Evolutionary conservation across 2,797 vertebrate species (phyloP).

Genomic region (Arnoldichthys spilopterus): DNA sequence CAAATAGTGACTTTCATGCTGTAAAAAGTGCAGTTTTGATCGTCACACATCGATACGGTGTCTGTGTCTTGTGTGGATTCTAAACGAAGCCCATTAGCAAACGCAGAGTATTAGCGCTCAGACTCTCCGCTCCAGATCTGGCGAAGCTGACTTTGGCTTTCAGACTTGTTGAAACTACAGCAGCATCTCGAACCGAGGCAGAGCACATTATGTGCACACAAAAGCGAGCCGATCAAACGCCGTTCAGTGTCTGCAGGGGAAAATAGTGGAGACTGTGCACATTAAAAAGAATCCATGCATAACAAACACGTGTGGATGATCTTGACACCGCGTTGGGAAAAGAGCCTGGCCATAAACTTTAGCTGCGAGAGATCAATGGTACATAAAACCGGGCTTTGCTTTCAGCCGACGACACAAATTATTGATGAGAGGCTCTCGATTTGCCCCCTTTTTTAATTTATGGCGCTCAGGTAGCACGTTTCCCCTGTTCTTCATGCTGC

Average conservation of each 20-base stretch:
- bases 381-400: background rate
- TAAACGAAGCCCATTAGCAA: background rate
- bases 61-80: background rate
- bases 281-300: constrained; percentile 49
- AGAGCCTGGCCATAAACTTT: background rate
- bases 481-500: constrained; percentile 3
- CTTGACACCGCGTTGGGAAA: background rate
- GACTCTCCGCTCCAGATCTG: background rate
- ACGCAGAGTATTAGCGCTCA: background rate
- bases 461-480: constrained; percentile 1
- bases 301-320: background rate
- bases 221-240: constrained; percentile 23
- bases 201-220: constrained; percentile 1
- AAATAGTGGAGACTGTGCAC: background rate
- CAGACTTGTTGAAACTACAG: constrained; percentile 20
- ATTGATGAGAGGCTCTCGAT: constrained; percentile 5
- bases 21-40: background rate
- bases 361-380: background rate
- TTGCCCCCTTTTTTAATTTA: constrained; percentile 2
- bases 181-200: constrained; percentile 12
- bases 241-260: constrained; percentile 8
- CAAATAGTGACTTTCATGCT: background rate
- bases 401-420: constrained; percentile 11
- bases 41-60: constrained; percentile 3
- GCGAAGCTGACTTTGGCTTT: background rate